These are phyloP conservation scores for Isoperla grammatica DNA, from an alignment of 2,888 invertebrate species.

Conservation along the genomic window DNA sequence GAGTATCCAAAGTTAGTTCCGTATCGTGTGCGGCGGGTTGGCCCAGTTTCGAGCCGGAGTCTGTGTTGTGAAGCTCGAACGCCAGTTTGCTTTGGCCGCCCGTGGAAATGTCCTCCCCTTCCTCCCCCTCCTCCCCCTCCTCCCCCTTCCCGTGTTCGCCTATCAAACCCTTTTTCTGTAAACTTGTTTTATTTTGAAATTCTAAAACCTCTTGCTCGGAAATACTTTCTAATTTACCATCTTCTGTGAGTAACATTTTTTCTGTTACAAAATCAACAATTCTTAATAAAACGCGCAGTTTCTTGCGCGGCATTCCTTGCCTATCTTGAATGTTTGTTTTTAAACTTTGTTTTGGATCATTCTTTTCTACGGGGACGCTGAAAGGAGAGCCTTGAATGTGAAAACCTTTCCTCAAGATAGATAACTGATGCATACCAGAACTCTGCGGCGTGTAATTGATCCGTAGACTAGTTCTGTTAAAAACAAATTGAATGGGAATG, in stretches of 20 bases:
- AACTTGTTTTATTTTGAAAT: neutral
- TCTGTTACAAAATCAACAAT: conserved; percentile 53
- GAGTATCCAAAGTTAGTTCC: neutral
- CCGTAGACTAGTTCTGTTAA: conserved; percentile 24
- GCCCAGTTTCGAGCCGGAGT: too few relatives aligned
- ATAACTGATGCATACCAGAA: conserved; percentile 54
- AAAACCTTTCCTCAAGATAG: conserved; percentile 51
- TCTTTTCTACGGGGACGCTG: conserved; percentile 43
- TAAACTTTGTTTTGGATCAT: conserved; percentile 27
- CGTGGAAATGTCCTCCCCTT: too few relatives aligned
- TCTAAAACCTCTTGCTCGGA: conserved; percentile 29
- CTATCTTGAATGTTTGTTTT: conserved; percentile 27
- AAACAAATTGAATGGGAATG: conserved; percentile 21
- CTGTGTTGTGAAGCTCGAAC: too few relatives aligned
- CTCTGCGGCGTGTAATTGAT: conserved; percentile 48
- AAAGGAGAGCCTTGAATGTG: conserved; percentile 57
- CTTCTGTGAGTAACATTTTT: conserved; percentile 52
- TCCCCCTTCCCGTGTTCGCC: too few relatives aligned
- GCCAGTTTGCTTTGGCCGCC: too few relatives aligned
- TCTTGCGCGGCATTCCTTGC: conserved; percentile 33
- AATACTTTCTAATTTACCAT: conserved; percentile 48
- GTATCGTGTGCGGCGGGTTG: too few relatives aligned
- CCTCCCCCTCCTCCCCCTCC: too few relatives aligned
- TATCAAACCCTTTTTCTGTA: too few relatives aligned
- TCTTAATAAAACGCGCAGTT: conserved; percentile 46